phyloP scores from a whole-genome alignment of 2,888 invertebrate genomes.

The Hyposoter dolosus region DNA sequence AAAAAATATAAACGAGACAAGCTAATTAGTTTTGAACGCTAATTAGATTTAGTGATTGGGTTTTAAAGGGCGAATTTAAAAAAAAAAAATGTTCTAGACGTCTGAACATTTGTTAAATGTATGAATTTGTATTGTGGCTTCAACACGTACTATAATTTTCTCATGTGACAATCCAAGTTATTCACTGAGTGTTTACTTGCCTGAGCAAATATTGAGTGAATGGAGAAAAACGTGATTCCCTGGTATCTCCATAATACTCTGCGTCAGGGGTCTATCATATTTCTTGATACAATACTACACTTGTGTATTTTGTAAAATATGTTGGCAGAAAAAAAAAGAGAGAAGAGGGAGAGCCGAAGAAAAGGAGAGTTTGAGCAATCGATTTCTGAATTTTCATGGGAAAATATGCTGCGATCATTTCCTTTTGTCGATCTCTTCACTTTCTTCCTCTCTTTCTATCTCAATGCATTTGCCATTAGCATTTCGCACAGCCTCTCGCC shows the following conservation, averaged over 20 bases:
- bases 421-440: slow-evolving; percentile 41
- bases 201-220: slow-evolving; percentile 25
- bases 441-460: slow-evolving; percentile 35
- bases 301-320: slow-evolving; percentile 36
- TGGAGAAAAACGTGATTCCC: background rate
- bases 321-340: background rate
- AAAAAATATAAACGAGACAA: background rate
- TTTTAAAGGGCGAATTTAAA: too few species aligned
- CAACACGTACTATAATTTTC: background rate
- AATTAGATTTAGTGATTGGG: background rate
- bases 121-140: background rate
- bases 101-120: background rate
- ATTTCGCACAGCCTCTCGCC: slow-evolving; percentile 51
- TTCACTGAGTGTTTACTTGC: background rate
- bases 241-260: background rate
- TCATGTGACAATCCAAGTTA: background rate
- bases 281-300: background rate
- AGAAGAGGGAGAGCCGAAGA: slow-evolving; percentile 7
- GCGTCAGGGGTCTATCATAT: slow-evolving; percentile 13
- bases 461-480: slow-evolving; percentile 52
- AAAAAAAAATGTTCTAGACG: background rate
- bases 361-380: slow-evolving; percentile 12
- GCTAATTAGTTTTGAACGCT: too few species aligned
- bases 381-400: slow-evolving; percentile 57
- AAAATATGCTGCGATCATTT: slow-evolving; percentile 46